Conservation (phyloP, 2,797 vertebrate species). For the Enteromius trimaculatus region DNA sequence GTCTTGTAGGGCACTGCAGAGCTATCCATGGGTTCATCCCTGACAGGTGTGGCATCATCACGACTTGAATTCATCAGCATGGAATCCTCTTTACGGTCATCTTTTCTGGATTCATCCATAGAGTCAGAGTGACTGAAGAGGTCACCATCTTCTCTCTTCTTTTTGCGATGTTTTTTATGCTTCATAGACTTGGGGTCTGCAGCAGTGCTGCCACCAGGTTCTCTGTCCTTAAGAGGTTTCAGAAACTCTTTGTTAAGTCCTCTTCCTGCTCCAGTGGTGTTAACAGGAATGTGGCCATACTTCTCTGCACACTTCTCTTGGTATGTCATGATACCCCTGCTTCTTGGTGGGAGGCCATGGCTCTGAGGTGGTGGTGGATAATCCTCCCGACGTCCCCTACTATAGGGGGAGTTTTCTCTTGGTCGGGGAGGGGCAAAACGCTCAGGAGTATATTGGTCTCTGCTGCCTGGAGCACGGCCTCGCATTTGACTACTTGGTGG, state of each 20-base stretch:
- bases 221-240: conserved; percentile 81
- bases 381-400: conserved; percentile 85
- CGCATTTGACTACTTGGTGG: conserved; percentile 78
- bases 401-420: conserved; percentile 75
- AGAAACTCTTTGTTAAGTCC: conserved; percentile 70
- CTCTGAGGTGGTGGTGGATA: conserved; percentile 70
- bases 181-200: conserved; percentile 82
- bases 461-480: conserved; percentile 72
- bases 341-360: conserved; percentile 74
- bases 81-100: conserved; percentile 77
- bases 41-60: conserved; percentile 94
- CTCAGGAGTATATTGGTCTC: conserved; percentile 81
- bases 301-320: conserved; percentile 77
- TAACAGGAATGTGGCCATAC: conserved; percentile 68
- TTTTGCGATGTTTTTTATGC: conserved; percentile 88
- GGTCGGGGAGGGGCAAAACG: conserved; percentile 80
- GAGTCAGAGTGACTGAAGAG: conserved; percentile 73
- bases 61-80: conserved; percentile 78
- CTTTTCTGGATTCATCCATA: conserved; percentile 77
- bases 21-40: conserved; percentile 97
- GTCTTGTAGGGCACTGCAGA: conserved; percentile 79
- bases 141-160: conserved; percentile 83
- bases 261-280: conserved; percentile 24
- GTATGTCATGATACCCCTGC: conserved; percentile 72
- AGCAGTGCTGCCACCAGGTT: conserved; percentile 68